These are phyloP conservation scores for Protosalanx chinensis DNA, from an alignment of 2,797 vertebrate species.

Conservation along the genomic window DNA sequence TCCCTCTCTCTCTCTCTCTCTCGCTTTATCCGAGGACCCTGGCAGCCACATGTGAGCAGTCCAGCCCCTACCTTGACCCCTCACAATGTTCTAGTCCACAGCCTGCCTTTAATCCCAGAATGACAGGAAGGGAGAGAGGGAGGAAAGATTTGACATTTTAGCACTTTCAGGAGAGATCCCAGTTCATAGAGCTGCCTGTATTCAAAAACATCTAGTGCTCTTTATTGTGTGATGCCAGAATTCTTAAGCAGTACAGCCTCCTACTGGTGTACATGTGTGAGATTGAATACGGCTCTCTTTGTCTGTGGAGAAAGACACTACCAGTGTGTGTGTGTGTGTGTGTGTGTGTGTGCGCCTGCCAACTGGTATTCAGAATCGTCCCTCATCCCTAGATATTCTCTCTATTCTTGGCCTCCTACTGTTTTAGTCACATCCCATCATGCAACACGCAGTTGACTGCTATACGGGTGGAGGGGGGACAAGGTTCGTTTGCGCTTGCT, in stretches of 20 bases:
- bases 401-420: conserved; percentile 45
- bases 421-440: conserved; percentile 50
- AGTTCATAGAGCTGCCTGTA: not conserved
- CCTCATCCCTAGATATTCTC: conserved; percentile 18
- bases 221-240: no score
- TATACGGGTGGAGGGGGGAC: conserved; percentile 33
- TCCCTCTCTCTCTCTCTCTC: conserved; percentile 2
- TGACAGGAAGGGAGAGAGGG: not conserved
- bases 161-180: no score
- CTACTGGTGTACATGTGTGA: not conserved
- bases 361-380: not conserved
- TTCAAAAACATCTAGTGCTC: not conserved
- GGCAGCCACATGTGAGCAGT: not conserved
- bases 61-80: not conserved
- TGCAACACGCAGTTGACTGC: conserved; percentile 35
- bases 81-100: not conserved
- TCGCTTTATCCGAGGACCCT: not conserved
- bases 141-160: not conserved
- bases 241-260: not conserved
- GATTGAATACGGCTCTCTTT: not conserved
- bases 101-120: not conserved
- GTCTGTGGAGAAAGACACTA: not conserved
- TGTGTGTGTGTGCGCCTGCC: not conserved
- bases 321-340: not conserved
- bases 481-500: conserved; percentile 46